A percentile compares a stretch with the other conserved stretches of the same genome.
Conservation (phyloP, 2,888 invertebrate genomes). For the Torymus aiolomorphi region DNA sequence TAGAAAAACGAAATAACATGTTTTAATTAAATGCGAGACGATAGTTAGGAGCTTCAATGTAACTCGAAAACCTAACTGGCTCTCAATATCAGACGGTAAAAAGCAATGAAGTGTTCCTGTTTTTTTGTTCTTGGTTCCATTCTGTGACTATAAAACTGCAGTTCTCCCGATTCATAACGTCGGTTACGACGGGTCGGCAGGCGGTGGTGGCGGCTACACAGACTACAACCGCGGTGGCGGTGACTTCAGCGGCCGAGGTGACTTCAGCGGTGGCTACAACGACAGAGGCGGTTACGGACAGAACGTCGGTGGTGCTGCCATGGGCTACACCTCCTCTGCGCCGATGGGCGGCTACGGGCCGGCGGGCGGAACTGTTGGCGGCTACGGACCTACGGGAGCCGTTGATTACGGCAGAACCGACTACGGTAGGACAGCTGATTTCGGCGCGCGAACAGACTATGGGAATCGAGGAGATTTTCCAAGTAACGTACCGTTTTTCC, state of each 20-base stretch:
- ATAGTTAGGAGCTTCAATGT: slow-evolving; percentile 51
- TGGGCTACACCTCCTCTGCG: slow-evolving; percentile 72
- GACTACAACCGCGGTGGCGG: slow-evolving; percentile 74
- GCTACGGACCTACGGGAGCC: slow-evolving; percentile 71
- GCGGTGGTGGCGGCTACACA: slow-evolving; percentile 72
- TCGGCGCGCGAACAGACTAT: slow-evolving; percentile 71
- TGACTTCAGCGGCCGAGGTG: slow-evolving; percentile 72
- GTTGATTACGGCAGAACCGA: slow-evolving; percentile 72
- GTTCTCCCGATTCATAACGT: slow-evolving; percentile 70
- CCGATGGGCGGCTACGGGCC: slow-evolving; percentile 74
- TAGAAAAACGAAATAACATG: slow-evolving; percentile 39
- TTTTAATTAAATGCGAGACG: slow-evolving; percentile 40
- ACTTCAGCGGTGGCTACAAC: slow-evolving; percentile 72
- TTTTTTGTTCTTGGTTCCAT: slow-evolving; percentile 21
- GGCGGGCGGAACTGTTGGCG: slow-evolving; percentile 70
- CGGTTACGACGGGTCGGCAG: slow-evolving; percentile 69
- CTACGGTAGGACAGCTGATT: slow-evolving; percentile 71
- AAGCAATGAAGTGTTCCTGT: slow-evolving; percentile 48
- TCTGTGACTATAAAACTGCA: slow-evolving; percentile 63
- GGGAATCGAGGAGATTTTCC: slow-evolving; percentile 64
- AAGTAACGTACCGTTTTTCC: slow-evolving; percentile 54
- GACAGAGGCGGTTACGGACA: slow-evolving; percentile 73
- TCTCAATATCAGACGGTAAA: slow-evolving; percentile 55
- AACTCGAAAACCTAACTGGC: slow-evolving; percentile 63
- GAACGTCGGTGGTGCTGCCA: slow-evolving; percentile 70